Base-by-base conservation (phyloP, 2,113 vertebrate genomes). In the Periophthalmus modestus region DNA sequence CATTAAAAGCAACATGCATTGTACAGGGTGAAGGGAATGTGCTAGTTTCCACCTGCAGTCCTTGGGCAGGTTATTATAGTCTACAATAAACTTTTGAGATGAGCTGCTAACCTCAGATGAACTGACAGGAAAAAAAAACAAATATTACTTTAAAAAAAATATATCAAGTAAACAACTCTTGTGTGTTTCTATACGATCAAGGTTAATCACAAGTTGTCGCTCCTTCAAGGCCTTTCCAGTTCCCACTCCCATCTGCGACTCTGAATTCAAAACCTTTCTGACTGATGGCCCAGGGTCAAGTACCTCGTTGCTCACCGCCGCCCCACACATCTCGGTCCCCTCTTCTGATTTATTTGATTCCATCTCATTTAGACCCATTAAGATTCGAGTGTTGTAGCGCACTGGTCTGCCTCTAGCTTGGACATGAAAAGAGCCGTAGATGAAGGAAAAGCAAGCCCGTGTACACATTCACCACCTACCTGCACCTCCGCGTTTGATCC, bases 361-460 rank as follows among this genome's bases (percentile, higher is more conserved):
- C 5, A 77, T 75, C 78, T 89, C 80, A 91, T 91, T 90, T 90
- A 86, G 81, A 71, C 83, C 72, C 72, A 88, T 88, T 88, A 87
- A 81, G 70, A 88, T 89, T 90, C 84, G 83, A 87, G 84, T 70
- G 81, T 87, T 84, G 82, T 69, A 75, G 68, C 78, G 79, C 85
- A 85, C 86, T 78, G 83, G 85, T 73, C 82, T 87, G 74, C 84
- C 89, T 84, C 75, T 57, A 86, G 86, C 77, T 66, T 21, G 72
- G 82, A 92, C 90, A 85, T 93, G 82, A 92, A 92, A 92, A 83
- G 87, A 87, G 71, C 47, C 21, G 47, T 74, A 85, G 87, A 87
- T 91, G 89, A 91, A 90, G 88, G 84, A 84, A 62, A 92, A 70
- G 39, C 24, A 77, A 85, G 83, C 85, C 81, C 55, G 85, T 79